Base-by-base conservation (phyloP, 2,888 invertebrate species). In the Brachyopa scutellaris region DNA sequence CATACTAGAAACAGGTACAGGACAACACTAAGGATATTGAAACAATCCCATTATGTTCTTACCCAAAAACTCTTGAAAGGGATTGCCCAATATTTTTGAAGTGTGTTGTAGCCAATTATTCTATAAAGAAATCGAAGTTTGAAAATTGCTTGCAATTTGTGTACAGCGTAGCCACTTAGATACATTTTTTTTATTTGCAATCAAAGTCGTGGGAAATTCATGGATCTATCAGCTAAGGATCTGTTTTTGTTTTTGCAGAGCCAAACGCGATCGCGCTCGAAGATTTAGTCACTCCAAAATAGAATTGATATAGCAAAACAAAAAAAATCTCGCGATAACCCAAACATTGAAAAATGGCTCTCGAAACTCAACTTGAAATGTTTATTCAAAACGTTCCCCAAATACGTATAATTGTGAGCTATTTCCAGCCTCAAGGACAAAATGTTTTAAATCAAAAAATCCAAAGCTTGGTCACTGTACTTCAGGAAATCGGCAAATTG, bases 301-400 rank as follows among this genome's bases (percentile, higher is more conserved):
- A n/a, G n/a, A n/a, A n/a, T n/a, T n/a, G n/a, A n/a, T n/a, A n/a
- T n/a, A n/a, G n/a, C n/a, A n/a, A n/a, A n/a, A n/a, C n/a, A n/a
- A n/a, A n/a, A n/a, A n/a, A n/a, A n/a, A n/a, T n/a, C n/a, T n/a
- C n/a, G n/a, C n/a, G n/a, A n/a, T n/a, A n/a, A n/a, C n/a, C n/a
- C n/a, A n/a, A n/a, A n/a, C n/a, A n/a, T n/a, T n/a, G n/a, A n/a
- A n/a, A n/a, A n/a, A n/a, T n/a, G n/a, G n/a, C n/a, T 88, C 91
- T 99, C 70, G 99, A 99, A 91, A 96, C 97, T 11, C 97, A 98
- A 88, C 91, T 99, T 49, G 99, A 99, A 91, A 94, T 97, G 92
- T 98, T 99, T 88, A 97, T 99, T 85, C 99, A 99, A 92, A 98
- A 98, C 91, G 98, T 99, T 1, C 93, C 99, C n/a, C 99, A 99